Evolutionary conservation across 2,888 invertebrate genomes (phyloP).

Genomic region (Liodrosophila aerea): DNA sequence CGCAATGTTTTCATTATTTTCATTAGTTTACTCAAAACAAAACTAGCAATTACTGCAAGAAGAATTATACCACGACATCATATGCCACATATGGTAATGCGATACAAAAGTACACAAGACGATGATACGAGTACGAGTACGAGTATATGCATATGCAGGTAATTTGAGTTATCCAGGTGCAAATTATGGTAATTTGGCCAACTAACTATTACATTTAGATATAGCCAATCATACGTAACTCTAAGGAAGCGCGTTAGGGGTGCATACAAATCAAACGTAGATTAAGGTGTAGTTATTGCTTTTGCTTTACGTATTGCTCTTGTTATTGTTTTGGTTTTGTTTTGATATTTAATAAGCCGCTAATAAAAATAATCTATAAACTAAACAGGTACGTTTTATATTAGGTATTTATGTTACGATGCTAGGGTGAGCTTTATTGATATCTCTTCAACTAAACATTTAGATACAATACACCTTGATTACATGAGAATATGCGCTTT

Average conservation of each 20-base stretch:
- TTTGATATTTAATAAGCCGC: constrained; percentile 44
- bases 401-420: constrained; percentile 28
- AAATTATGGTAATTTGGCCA: constrained; percentile 29
- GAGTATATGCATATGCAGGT: too few relatives aligned
- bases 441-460: constrained; percentile 55
- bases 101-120: constrained; percentile 36
- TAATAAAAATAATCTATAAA: constrained; percentile 61
- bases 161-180: constrained; percentile 31
- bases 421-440: constrained; percentile 65
- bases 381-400: constrained; percentile 50
- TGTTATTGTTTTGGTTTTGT: constrained; percentile 9
- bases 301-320: constrained; percentile 23
- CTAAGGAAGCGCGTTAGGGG: constrained; percentile 52
- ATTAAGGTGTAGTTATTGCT: constrained; percentile 48
- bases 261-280: constrained; percentile 62
- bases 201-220: constrained; percentile 48
- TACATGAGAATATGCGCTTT: constrained; percentile 57
- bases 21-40: constrained; percentile 23
- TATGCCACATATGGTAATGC: constrained; percentile 78
- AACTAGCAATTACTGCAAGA: constrained; percentile 63
- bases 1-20: constrained; percentile 13
- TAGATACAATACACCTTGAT: constrained; percentile 52
- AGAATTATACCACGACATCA: constrained; percentile 80
- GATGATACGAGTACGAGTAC: too few relatives aligned
- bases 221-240: constrained; percentile 26